These are phyloP conservation scores for Lepisosteus osseus DNA, from an alignment of 2,113 vertebrate species.

Conservation along the genomic window DNA sequence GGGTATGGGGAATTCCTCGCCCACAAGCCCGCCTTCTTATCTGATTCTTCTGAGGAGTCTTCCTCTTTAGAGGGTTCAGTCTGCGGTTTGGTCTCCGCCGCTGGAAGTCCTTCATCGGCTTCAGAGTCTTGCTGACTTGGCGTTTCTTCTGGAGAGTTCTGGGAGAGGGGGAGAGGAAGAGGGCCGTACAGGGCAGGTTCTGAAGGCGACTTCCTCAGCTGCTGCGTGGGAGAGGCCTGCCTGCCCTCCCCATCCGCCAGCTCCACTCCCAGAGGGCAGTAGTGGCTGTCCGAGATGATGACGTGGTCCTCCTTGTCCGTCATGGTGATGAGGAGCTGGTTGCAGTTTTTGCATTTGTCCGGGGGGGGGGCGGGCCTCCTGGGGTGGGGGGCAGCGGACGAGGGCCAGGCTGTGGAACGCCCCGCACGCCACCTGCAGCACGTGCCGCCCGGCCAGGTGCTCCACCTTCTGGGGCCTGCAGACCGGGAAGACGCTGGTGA, in stretches of 20 bases:
- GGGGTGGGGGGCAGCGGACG: conserved; percentile 77
- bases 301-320: conserved; percentile 97
- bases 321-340: conserved; percentile 94
- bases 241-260: conserved; percentile 63
- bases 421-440: conserved; percentile 91
- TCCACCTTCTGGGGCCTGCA: conserved; percentile 88
- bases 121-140: neutral
- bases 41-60: conserved; percentile 22
- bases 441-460: conserved; percentile 79
- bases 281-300: conserved; percentile 94
- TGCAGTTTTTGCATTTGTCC: conserved; percentile 89
- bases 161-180: neutral
- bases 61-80: conserved; percentile 31
- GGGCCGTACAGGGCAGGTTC: conserved; percentile 45
- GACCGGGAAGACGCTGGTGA: conserved; percentile 69
- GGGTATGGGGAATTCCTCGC: conserved; percentile 55
- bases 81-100: conserved; percentile 26
- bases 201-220: conserved; percentile 48
- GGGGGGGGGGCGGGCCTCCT: conserved; percentile 73
- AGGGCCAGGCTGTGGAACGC: conserved; percentile 86
- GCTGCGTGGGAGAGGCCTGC: conserved; percentile 11
- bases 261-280: conserved; percentile 77
- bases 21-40: conserved; percentile 18
- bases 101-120: neutral
- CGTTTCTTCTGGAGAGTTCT: neutral